phyloP scores from a whole-genome alignment of 2,113 vertebrate genomes.

The Corynorhinus townsendii region DNA sequence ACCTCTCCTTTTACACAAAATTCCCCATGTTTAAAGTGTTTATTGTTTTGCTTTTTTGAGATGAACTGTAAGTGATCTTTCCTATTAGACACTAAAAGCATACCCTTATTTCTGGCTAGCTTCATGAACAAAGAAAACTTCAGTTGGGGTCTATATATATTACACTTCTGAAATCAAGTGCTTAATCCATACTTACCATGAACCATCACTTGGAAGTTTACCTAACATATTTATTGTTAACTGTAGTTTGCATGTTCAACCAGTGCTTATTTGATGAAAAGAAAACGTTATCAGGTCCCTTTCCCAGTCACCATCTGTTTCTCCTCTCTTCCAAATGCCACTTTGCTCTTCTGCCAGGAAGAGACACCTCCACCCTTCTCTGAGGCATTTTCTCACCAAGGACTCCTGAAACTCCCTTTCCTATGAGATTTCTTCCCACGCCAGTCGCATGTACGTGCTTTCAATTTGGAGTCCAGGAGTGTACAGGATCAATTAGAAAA shows the following conservation, averaged over 20 bases:
- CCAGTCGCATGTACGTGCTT: not conserved
- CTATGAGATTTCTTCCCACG: not conserved
- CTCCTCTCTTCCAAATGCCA: not conserved
- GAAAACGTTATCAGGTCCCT: not conserved
- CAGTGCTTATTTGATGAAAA: not conserved
- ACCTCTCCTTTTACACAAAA: not conserved
- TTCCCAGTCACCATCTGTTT: constrained; percentile 27
- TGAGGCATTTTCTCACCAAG: not conserved
- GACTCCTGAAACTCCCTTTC: not conserved
- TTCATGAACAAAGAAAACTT: not conserved
- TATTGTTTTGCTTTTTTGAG: not conserved
- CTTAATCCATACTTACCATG: not conserved
- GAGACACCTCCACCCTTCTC: not conserved
- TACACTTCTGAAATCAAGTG: not conserved
- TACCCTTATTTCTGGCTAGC: not conserved
- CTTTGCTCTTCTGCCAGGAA: not conserved
- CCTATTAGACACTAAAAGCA: not conserved
- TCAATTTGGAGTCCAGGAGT: not conserved
- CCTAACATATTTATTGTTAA: not conserved
- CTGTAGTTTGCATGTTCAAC: not conserved
- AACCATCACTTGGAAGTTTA: not conserved
- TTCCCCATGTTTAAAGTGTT: not conserved
- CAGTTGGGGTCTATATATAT: not conserved
- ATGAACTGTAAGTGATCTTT: not conserved
- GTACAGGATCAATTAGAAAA: not conserved